phyloP scores from a whole-genome alignment of 2,113 vertebrate genomes.

The Morone chrysops region DNA sequence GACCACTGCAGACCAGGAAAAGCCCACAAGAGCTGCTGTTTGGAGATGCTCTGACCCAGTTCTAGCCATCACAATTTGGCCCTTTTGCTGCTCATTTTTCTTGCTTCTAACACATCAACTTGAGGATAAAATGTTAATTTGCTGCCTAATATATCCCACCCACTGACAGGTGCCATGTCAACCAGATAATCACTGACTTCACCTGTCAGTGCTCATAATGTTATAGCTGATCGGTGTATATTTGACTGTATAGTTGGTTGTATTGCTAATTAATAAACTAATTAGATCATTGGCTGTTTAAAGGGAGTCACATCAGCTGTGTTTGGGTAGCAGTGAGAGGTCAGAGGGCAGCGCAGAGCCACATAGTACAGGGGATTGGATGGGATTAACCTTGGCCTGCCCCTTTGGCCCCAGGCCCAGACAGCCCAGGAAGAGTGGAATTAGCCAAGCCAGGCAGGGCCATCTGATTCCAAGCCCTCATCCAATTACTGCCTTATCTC shows the following conservation, averaged over 20 bases:
- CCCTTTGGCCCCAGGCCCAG: conserved; percentile 80
- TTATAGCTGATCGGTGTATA: no score
- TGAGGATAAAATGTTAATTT: no score
- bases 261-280: conserved; percentile 48
- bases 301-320: conserved; percentile 57
- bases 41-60: no score
- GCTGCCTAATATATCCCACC: no score
- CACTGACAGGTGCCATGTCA: no score
- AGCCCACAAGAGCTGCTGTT: no score
- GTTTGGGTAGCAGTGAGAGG: conserved; percentile 51
- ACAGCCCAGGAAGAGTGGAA: conserved; percentile 85
- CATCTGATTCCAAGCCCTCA: conserved; percentile 85
- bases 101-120: no score
- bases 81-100: no score
- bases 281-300: conserved; percentile 57
- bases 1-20: no score
- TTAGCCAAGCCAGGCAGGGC: conserved; percentile 84
- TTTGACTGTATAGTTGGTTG: neutral
- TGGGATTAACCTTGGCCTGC: conserved; percentile 87
- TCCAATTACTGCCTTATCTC: conserved; percentile 90
- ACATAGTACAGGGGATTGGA: conserved; percentile 82
- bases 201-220: no score
- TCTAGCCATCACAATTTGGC: no score
- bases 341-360: conserved; percentile 57
- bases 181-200: no score